Base-by-base conservation (phyloP, 2,113 vertebrate genomes). In the Cnemophilus loriae region DNA sequence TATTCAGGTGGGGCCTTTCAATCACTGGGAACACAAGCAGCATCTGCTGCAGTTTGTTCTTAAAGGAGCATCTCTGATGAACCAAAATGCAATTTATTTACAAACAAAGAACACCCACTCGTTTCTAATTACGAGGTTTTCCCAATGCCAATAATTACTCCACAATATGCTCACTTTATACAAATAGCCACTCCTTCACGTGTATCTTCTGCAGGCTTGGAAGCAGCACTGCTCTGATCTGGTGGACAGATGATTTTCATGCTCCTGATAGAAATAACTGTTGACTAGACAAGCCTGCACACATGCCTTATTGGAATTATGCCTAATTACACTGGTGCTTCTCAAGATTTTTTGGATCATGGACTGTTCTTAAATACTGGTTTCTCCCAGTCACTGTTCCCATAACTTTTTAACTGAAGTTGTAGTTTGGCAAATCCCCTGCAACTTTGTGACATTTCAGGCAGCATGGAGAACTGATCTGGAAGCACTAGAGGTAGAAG, bases 11-110 rank as follows among this genome's bases (percentile, higher is more conserved):
- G 85, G 68, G 64, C 83, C 64, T 93, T 95, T 95, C 88, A 92
- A 20, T 96, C 92, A 84, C 52, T 64, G 64, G 52, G 53, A 96
- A 35, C 67, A 83, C 52, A 71, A 47, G 56, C 76, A 75, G 73
- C 92, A 92, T 95, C 95, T 97, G 93, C 85, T 96, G 83, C 78
- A 61, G 78, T 93, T 88, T 88, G 57, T 94, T 93, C 85, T 96
- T 96, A 93, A 96, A 88, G 88, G 71, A 95, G 88, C 88, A 75
- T 93, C 90, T 95, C 90, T 93, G 93, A 53, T 94, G 79, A 93
- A 90, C 60, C 90, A 88, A 93, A 95, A 93, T 81, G 68, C 76
- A 71, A 20, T 93, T 96, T 97, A 80, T 96, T 96, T 92, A 75
- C 95, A 92, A 95, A 96, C 89, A 96, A 95, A 96, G 82, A 88